Base-by-base conservation (phyloP, 2,797 vertebrate genomes). In the Bradypodion pumilum region DNA sequence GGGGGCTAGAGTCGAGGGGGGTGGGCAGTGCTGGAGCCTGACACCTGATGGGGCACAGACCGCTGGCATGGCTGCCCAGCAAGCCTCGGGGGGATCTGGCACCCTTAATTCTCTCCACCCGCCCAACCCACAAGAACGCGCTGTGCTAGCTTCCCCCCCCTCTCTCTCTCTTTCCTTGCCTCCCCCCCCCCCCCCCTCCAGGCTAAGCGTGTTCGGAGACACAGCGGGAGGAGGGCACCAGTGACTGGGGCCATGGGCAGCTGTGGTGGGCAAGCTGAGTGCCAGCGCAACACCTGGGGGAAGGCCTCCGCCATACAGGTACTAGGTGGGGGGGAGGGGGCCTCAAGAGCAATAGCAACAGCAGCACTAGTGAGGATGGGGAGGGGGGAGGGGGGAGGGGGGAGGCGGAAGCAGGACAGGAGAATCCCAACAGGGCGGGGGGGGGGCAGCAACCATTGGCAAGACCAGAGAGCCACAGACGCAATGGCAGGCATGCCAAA, bases 301-400 rank as follows among this genome's bases (percentile, higher is more conserved):
- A 35, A 81, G 52, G 42, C 63, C 44, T 19, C 44, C 81, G 29
- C 44, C 70, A 25, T 25, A 37, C 81, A 82, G 81, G 81, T 82
- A 82, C 3, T 35, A 46, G 49, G 46, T 5, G 40, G 6, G 19
- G 2, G n/a, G 74, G 7, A 32, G 3, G 68, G 69, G 52, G 19
- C 1, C 4, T 15, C 52, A 21, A 5, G 15, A 2, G 52, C 13
- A 5, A 56, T 40, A 12, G 49, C 9, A 1, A 21, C 78, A 15
- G 78, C 35, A 2, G 27, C 4, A 15, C 8, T 3, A 10, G 6
- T 12, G 16, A 4, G 16, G 15, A 1, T 0, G 44, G 44, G 72
- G 4, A 12, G 10, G 37, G 3, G 32, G 9, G 4, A 12, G 10
- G 37, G 3, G 32, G 9, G 72, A 9, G 25, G 42, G 19, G 27